A percentile compares a stretch with the other conserved stretches of the same genome.
Conservation (phyloP, 2,113 vertebrate genomes). For the Ellobius talpinus region DNA sequence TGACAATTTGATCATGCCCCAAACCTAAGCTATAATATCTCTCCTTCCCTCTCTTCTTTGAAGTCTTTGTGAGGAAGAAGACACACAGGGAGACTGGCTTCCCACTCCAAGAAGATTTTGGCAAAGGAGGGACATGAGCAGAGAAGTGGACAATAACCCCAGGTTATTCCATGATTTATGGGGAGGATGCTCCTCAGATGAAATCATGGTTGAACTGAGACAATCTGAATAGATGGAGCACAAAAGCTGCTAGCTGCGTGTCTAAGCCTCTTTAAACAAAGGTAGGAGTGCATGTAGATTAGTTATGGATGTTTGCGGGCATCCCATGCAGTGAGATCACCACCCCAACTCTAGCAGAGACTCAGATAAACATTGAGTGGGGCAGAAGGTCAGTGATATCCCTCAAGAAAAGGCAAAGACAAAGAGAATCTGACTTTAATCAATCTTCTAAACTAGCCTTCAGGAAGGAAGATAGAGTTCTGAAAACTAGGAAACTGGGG, state of each 20-base stretch:
- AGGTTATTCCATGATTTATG: not conserved
- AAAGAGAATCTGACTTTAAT: conserved; percentile 1
- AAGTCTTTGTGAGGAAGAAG: conserved; percentile 15
- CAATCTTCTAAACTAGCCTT: conserved; percentile 18
- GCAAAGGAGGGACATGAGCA: not conserved
- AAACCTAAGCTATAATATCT: not conserved
- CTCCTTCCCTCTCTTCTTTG: conserved; percentile 46
- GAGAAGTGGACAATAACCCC: not conserved
- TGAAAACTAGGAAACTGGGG: not conserved
- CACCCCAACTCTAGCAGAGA: conserved; percentile 28
- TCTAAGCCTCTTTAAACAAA: conserved; percentile 34
- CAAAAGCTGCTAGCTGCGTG: conserved; percentile 22
- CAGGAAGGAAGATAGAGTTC: conserved; percentile 33
- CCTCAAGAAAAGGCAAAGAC: not conserved
- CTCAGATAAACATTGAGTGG: conserved; percentile 36
- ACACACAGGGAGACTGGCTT: not conserved
- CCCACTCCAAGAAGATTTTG: not conserved
- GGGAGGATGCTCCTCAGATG: not conserved
- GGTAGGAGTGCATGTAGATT: conserved; percentile 5
- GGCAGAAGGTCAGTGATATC: not conserved
- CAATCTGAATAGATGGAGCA: not conserved
- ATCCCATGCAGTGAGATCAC: not conserved
- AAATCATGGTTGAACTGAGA: conserved; percentile 15
- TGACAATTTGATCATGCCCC: conserved; percentile 27
- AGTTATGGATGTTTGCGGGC: not conserved